phyloP scores from a whole-genome alignment of 2,113 vertebrate genomes.

The Tyrannus savana region DNA sequence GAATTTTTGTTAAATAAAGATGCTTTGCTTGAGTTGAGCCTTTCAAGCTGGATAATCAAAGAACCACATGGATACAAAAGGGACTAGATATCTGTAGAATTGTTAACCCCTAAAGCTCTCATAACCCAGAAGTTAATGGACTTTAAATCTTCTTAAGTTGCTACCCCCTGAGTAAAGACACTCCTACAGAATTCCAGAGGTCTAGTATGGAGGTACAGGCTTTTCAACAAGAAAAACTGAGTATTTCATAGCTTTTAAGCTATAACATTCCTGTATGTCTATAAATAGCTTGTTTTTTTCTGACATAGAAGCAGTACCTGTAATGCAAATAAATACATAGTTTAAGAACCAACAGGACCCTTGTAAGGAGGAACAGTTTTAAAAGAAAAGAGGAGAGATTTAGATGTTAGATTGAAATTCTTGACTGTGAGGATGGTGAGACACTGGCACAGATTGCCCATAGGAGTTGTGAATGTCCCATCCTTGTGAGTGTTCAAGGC shows the following conservation, averaged over 20 bases:
- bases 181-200: not conserved
- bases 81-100: not conserved
- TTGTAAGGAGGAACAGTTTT: not conserved
- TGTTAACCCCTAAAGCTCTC: not conserved
- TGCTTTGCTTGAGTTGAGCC: not conserved
- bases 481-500: not conserved
- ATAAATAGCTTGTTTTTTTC: not conserved
- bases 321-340: not conserved
- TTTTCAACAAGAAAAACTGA: not conserved
- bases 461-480: not conserved
- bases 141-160: not conserved
- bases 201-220: not conserved
- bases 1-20: not conserved
- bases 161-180: not conserved
- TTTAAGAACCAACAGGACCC: not conserved
- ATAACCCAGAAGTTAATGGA: not conserved
- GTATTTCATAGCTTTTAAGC: not conserved
- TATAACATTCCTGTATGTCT: not conserved
- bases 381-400: not conserved
- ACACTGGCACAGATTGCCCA: too few relatives aligned
- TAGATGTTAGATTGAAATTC: not conserved
- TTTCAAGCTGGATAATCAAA: not conserved
- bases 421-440: not conserved
- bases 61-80: not conserved
- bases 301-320: not conserved